Conservation (phyloP, 2,888 invertebrate species). For the Horisme vitalbata region DNA sequence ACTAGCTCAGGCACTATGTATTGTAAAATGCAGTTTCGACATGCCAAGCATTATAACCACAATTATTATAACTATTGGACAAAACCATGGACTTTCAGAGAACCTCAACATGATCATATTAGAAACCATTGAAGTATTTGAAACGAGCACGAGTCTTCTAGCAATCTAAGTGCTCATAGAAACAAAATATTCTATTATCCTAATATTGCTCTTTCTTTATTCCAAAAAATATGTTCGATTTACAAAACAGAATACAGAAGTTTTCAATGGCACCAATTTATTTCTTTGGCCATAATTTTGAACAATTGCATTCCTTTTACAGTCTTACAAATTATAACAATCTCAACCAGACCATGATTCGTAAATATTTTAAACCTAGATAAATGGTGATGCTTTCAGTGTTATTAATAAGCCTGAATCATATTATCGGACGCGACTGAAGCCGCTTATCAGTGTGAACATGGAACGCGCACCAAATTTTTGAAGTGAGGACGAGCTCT, state of each 20-base stretch:
- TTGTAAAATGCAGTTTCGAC: constrained; percentile 9
- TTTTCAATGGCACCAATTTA: constrained; percentile 21
- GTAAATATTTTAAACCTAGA: not conserved
- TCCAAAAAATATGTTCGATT: not conserved
- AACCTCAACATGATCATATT: not conserved
- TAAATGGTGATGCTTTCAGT: not conserved
- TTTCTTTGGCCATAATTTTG: constrained; percentile 32
- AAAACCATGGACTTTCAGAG: not conserved
- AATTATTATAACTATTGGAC: constrained; percentile 11
- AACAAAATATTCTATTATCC: no score
- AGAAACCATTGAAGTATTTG: not conserved
- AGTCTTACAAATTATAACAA: constrained; percentile 22
- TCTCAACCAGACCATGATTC: constrained; percentile 17
- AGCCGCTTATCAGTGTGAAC: not conserved
- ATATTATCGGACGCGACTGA: not conserved
- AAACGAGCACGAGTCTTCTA: not conserved
- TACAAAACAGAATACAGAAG: constrained; percentile 4
- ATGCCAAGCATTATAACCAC: no score
- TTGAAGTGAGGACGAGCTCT: no score
- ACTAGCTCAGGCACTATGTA: constrained; percentile 7
- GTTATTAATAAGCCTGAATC: not conserved
- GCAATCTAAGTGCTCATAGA: no score
- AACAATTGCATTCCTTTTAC: constrained; percentile 19
- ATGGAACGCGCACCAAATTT: no score
- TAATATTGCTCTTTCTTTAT: no score